These are phyloP conservation scores for Azemiops feae DNA, from an alignment of 2,113 vertebrate species.

Conservation along the genomic window DNA sequence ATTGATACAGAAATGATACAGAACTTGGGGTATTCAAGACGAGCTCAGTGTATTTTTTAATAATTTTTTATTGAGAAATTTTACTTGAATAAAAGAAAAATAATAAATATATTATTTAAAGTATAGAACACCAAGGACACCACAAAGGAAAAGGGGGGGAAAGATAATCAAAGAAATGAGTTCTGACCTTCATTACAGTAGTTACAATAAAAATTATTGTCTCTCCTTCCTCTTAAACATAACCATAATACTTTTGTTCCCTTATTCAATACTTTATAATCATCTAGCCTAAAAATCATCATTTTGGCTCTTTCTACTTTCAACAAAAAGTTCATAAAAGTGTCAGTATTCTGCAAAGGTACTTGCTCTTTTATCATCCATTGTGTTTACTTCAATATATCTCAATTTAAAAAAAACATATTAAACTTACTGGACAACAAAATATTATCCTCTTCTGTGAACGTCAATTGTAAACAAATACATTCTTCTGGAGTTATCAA, in stretches of 20 bases:
- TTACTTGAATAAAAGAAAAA: neutral
- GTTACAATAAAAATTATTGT: neutral
- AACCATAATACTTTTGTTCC: neutral
- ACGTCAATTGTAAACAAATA: neutral
- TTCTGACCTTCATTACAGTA: neutral
- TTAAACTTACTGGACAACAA: neutral
- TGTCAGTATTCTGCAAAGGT: neutral
- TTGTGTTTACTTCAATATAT: neutral
- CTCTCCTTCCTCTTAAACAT: neutral
- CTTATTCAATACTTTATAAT: neutral
- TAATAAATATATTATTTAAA: neutral
- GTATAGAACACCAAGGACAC: neutral
- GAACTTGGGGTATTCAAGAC: neutral
- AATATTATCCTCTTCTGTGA: neutral
- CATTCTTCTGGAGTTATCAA: neutral
- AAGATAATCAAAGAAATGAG: neutral
- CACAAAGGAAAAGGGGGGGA: neutral
- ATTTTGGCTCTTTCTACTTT: neutral
- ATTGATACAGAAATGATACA: neutral
- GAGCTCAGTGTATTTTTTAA: neutral
- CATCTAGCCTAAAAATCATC: neutral
- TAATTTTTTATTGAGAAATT: neutral
- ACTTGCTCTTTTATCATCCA: neutral
- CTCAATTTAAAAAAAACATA: neutral
- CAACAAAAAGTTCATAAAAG: neutral